phyloP scores from a whole-genome alignment of 2,888 invertebrate genomes.

The Agriopis aurantiaria region DNA sequence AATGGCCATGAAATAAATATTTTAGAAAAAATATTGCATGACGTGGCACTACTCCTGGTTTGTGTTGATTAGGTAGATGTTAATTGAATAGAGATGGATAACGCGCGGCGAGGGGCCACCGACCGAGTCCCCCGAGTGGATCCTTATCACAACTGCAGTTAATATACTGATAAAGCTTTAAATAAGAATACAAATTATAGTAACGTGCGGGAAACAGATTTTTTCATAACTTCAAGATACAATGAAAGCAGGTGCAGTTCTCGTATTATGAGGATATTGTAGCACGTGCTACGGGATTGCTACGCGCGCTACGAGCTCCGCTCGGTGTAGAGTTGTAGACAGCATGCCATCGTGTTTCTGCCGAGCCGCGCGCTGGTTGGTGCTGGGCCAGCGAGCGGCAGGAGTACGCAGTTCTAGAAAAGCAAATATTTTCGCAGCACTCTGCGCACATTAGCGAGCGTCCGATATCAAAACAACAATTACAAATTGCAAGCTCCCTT shows the following conservation, averaged over 20 bases:
- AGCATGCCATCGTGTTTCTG: neutral
- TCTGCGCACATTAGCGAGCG: conserved; percentile 49
- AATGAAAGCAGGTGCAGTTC: no score
- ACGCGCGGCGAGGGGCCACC: neutral
- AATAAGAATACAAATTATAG: no score
- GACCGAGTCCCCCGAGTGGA: neutral
- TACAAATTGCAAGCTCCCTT: conserved; percentile 30
- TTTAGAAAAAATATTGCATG: no score
- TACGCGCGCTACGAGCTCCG: neutral
- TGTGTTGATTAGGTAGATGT: conserved; percentile 37
- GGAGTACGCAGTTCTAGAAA: conserved; percentile 8
- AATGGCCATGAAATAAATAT: no score
- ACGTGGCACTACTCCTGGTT: neutral
- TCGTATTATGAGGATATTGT: no score
- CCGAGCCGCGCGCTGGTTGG: no score
- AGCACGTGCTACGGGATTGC: neutral
- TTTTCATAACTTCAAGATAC: no score
- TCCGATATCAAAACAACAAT: conserved; percentile 44
- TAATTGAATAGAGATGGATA: conserved; percentile 52
- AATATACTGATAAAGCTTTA: neutral
- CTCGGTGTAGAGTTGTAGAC: neutral
- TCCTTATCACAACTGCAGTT: conserved; percentile 10
- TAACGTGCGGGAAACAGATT: no score
- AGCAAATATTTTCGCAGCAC: conserved; percentile 57
- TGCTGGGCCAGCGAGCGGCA: neutral